Conservation (phyloP, 2,888 invertebrate genomes). For the Dilophus febrilis region DNA sequence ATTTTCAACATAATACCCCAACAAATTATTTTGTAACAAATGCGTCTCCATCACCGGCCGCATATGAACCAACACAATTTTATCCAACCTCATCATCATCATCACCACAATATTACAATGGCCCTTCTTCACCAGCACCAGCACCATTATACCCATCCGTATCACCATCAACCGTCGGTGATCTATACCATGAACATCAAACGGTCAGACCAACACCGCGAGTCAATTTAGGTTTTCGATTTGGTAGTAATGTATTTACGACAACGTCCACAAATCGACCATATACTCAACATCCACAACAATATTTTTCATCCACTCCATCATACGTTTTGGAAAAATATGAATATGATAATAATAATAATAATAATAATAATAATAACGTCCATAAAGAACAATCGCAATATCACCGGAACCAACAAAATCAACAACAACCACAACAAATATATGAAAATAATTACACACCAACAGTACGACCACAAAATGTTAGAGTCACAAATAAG, state of each 20-base stretch:
- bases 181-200: background rate
- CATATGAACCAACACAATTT: constrained; percentile 3
- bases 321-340: constrained; percentile 16
- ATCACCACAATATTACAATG: constrained; percentile 10
- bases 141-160: constrained; percentile 13
- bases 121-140: constrained; percentile 16
- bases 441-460: constrained; percentile 19
- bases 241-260: background rate
- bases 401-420: background rate
- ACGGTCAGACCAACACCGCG: background rate
- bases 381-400: background rate
- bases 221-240: background rate
- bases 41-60: constrained; percentile 3
- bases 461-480: constrained; percentile 19
- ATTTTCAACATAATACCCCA: constrained; percentile 7
- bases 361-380: no score
- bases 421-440: constrained; percentile 12
- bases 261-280: background rate
- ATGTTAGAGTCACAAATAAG: constrained; percentile 8
- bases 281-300: constrained; percentile 1
- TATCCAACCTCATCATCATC: constrained; percentile 8
- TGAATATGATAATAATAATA: no score
- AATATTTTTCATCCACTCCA: constrained; percentile 17
- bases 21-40: background rate
- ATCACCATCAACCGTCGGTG: constrained; percentile 9